phyloP scores from a whole-genome alignment of 2,797 vertebrate genomes.

The Zonotrichia albicollis region DNA sequence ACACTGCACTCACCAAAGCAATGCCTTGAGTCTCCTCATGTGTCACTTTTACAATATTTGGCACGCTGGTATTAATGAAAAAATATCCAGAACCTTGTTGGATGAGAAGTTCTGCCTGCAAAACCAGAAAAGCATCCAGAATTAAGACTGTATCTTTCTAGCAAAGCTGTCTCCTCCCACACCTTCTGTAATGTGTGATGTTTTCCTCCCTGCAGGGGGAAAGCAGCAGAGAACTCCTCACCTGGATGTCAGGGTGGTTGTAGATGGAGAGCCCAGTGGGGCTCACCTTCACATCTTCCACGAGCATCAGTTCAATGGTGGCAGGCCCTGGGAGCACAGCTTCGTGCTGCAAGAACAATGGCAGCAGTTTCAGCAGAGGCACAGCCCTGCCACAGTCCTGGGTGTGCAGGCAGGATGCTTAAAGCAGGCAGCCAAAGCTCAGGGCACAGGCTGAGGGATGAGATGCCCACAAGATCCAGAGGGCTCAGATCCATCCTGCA shows the following conservation, averaged over 20 bases:
- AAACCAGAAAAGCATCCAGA: slow-evolving; percentile 7
- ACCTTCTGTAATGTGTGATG: neutral
- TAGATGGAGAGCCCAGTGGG: slow-evolving; percentile 86
- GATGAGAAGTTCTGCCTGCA: slow-evolving; percentile 84
- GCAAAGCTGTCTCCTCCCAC: neutral
- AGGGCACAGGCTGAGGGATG: neutral
- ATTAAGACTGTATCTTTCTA: neutral
- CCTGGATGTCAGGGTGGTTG: slow-evolving; percentile 89
- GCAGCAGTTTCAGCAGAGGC: neutral
- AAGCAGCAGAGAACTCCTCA: slow-evolving; percentile 58
- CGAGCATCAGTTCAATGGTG: slow-evolving; percentile 88
- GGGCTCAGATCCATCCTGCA: neutral
- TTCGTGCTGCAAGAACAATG: slow-evolving; percentile 75
- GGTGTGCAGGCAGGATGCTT: neutral
- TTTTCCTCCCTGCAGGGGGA: neutral
- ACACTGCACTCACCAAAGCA: slow-evolving; percentile 81
- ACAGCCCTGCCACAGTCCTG: neutral
- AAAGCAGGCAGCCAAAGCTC: neutral
- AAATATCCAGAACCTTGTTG: slow-evolving; percentile 93
- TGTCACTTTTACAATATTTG: slow-evolving; percentile 77
- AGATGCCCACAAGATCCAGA: neutral
- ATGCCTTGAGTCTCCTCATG: slow-evolving; percentile 81
- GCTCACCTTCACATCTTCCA: slow-evolving; percentile 89
- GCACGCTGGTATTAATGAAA: slow-evolving; percentile 86
- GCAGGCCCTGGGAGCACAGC: slow-evolving; percentile 81